Percentiles rank a stretch among this genome's conserved stretches.
Evolutionary conservation across 1,140 invertebrate species (phyloP).

Genomic region (Camponotus floridanus): DNA sequence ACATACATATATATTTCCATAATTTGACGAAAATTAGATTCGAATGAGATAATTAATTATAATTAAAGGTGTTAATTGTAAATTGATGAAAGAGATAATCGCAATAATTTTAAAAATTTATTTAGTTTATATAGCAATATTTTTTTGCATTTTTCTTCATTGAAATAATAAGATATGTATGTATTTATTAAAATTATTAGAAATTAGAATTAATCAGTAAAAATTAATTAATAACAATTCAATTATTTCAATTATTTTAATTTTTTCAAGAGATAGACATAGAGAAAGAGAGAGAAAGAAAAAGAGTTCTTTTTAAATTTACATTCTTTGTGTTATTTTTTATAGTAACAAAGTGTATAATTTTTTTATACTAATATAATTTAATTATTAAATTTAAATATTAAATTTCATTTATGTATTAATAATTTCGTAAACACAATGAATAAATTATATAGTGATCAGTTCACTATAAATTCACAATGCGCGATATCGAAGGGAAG

Average conservation of each 20-base stretch:
- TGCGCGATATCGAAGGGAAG: neutral
- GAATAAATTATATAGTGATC: neutral
- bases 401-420: neutral
- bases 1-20: neutral
- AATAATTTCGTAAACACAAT: neutral
- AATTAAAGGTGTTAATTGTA: neutral
- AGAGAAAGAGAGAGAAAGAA: too few relatives aligned
- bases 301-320: too few relatives aligned
- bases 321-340: too few relatives aligned
- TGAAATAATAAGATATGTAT: neutral
- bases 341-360: neutral
- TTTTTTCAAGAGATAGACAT: neutral
- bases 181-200: constrained; percentile 5
- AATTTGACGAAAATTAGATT: too few relatives aligned
- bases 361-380: constrained; percentile 6
- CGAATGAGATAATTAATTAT: neutral
- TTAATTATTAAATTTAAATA: neutral
- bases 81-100: neutral
- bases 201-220: neutral
- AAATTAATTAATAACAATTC: constrained; percentile 1
- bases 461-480: neutral
- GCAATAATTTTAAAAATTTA: neutral
- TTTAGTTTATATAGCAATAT: neutral
- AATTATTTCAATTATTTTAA: too few relatives aligned
- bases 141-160: neutral